phyloP scores from a whole-genome alignment of 2,113 vertebrate species.

The Scopus umbretta region DNA sequence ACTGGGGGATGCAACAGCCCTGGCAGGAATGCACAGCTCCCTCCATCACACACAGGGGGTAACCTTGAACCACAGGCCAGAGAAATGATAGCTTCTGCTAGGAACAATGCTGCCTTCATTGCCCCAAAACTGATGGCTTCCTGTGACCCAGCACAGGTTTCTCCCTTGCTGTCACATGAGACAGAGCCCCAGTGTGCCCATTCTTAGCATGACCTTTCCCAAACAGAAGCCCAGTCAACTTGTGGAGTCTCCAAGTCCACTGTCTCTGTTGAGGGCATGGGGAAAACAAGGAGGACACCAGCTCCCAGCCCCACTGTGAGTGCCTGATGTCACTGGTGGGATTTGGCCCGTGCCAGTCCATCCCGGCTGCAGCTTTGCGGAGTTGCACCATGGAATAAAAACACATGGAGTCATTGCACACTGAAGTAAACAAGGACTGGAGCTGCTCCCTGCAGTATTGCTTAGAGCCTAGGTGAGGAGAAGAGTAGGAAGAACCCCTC shows the following conservation, averaged over 20 bases:
- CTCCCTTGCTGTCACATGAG: neutral
- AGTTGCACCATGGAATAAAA: neutral
- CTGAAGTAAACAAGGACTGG: fast-evolving
- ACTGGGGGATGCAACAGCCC: neutral
- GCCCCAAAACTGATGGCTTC: neutral
- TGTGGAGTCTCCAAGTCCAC: neutral
- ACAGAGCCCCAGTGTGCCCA: neutral
- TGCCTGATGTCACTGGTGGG: neutral
- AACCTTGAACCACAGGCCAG: neutral
- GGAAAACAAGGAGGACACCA: neutral
- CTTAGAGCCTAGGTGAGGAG: neutral
- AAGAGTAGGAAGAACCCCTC: neutral
- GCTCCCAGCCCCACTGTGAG: neutral
- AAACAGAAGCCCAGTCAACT: constrained; percentile 15
- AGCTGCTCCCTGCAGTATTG: neutral
- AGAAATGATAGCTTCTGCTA: neutral
- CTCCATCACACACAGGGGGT: neutral
- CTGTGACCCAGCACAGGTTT: neutral
- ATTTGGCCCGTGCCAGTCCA: neutral
- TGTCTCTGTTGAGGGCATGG: neutral
- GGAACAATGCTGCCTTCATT: neutral
- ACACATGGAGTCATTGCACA: fast-evolving
- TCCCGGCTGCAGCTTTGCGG: neutral
- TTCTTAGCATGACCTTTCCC: neutral
- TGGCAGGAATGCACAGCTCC: neutral